Evolutionary conservation across 2,888 invertebrate genomes (phyloP), one percentile per base, ranked within the genome.

Genomic region (Aleiodes alternator): DNA sequence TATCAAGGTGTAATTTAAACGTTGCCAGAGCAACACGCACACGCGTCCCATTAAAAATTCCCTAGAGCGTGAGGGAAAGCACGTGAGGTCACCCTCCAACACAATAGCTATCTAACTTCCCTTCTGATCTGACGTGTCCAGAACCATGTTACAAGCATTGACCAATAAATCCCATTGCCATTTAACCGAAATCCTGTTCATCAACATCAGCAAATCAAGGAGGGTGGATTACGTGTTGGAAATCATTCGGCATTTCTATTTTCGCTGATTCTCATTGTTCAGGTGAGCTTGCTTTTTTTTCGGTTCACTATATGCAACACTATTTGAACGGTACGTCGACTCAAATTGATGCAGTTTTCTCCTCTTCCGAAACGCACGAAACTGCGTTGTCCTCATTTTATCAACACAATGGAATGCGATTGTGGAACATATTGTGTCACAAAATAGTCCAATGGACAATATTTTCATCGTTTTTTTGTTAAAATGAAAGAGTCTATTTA

Each of bases 1-100:
- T 81, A 81, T 81, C 80, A 48, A 77, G 78, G 80, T 78, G 74
- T 75, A 76, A 73, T 76, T 73, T 78, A 76, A 78, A 78, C 76
- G 76, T 72, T 71, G 43, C 51, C 66, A 66, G 69, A 72, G 53
- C 70, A 61, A 69, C 73, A 74, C 73, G 75, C 76, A 75, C 68
- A 69, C 72, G 76, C 76, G 61, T 64, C 38, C 51, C 70, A 56
- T 43, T 70, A 55, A 56, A 56, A 38, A 23, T 48, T 23, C 64
- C 64, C 56, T 11, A 31, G 34, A 34, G 59, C n/a, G 59, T 23
- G 57, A 57, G 34, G 59, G 34, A 59, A 31, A 34, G 34, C 59
- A 59, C 43, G 43, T 23, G 48, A 14, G 43, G 48, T 61, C 14
- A 61, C 61, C 38, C 9, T 38, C 12, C 14, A 12, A 31, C 34